A percentile compares a stretch with the other conserved stretches of the same genome.
These are phyloP conservation scores for Helarctos malayanus DNA, from an alignment of 2,797 vertebrate genomes.

Conservation along the genomic window DNA sequence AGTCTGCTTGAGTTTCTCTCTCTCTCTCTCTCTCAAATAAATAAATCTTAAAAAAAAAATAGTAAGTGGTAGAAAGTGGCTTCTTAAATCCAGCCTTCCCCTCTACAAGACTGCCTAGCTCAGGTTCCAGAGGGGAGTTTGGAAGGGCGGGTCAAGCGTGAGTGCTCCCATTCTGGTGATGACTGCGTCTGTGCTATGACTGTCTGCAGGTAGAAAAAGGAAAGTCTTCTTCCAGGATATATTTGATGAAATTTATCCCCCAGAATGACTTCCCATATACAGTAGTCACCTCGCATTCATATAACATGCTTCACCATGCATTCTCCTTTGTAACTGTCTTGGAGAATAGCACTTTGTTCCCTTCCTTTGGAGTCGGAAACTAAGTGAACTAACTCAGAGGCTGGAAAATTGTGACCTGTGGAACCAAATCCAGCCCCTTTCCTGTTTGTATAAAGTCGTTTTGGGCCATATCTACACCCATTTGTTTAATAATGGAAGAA, in stretches of 20 bases:
- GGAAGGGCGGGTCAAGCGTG: background rate
- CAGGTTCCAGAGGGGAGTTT: background rate
- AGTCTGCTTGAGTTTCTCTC: too few relatives aligned
- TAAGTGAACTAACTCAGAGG: conserved; percentile 10
- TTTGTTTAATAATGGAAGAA: conserved; percentile 10
- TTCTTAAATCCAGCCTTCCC: background rate
- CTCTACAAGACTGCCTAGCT: background rate
- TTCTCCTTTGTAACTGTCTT: background rate
- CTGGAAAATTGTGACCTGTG: background rate
- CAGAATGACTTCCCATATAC: background rate
- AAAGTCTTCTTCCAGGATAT: background rate
- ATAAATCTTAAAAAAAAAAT: background rate
- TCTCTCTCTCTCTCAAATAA: too few relatives aligned
- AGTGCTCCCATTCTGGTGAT: background rate
- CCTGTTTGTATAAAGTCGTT: conserved; percentile 36
- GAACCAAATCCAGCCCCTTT: background rate
- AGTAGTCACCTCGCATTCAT: background rate
- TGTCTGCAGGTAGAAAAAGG: background rate
- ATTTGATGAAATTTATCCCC: conserved; percentile 15
- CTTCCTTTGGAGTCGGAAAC: background rate
- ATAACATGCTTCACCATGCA: background rate
- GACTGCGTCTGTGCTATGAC: background rate
- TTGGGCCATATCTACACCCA: background rate
- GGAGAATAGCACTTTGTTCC: background rate
- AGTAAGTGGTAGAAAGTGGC: background rate